Evolutionary conservation across 1,140 invertebrate genomes (phyloP), one percentile per base, ranked within the genome.

Genomic region (Lordiphosa clarofinis): DNA sequence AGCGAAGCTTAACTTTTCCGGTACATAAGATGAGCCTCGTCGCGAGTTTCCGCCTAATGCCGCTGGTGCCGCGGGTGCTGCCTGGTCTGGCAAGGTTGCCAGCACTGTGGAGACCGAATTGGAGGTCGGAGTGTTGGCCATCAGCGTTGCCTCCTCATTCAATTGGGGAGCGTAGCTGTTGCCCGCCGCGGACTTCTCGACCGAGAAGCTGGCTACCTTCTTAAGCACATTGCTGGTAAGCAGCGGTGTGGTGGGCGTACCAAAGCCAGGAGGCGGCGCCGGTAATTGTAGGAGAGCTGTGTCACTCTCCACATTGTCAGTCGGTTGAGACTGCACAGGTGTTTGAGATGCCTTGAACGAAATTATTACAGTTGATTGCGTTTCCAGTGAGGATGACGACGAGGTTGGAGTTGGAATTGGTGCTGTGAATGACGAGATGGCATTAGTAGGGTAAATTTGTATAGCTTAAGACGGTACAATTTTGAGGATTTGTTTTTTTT

Each of bases 1-100:
- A 86, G 93, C 92, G 89, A 94, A 95, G 90, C 96, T 94, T 67
- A 96, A 90, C 89, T 96, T 96, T 86, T 96, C 94, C 4, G 95
- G 95, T 56, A 95, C 92, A 88, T 94, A 94, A 86, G 94, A 94
- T 33, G 94, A 94, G 60, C 78, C 78, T 42, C 93, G 92, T 49
- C 81, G 81, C 64, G 69, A 79, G 36, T 79, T 69, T 15, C 61
- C 44, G 21, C 69, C 74, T 13, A 4, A 2, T 4, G 21, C 21
- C 3, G 36, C 46, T 35, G n/a, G n/a, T n/a, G n/a, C n/a, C n/a
- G n/a, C n/a, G n/a, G 36, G 68, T 37, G 11, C 44, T 9, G 11
- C 40, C 7, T 24, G 36, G 13, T 66, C 59, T 40, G 78, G 55
- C 35, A 58, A 42, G 43, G 60, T 50, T 84, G 67, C 61, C 69